Evolutionary conservation across 2,888 invertebrate species (phyloP).

Genomic region (Pollenia amentaria): DNA sequence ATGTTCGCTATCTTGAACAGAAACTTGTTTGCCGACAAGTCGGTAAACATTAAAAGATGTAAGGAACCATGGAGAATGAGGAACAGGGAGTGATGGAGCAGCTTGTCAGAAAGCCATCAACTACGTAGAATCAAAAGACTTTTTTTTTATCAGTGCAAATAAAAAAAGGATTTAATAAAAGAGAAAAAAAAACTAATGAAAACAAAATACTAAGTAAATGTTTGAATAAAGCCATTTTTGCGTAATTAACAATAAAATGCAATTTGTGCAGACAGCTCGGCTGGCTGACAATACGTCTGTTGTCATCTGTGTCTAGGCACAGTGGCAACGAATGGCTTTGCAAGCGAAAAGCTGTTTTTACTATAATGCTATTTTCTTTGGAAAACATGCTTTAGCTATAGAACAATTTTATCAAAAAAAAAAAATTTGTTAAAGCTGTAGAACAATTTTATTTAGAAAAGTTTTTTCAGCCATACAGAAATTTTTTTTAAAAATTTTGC

Average conservation of each 20-base stretch:
- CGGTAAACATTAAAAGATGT: conserved; percentile 1
- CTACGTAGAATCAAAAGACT: background rate
- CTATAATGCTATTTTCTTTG: too few species aligned
- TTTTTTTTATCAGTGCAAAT: conserved; percentile 15
- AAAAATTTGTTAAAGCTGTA: too few species aligned
- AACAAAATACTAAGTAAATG: conserved; percentile 18
- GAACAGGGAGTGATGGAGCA: background rate
- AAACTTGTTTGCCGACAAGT: background rate
- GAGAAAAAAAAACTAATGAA: background rate
- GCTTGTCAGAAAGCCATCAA: background rate
- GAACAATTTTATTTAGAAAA: background rate
- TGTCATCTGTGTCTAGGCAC: conserved; percentile 6
- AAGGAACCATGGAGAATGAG: background rate
- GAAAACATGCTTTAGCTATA: too few species aligned
- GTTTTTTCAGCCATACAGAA: background rate
- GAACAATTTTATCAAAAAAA: too few species aligned
- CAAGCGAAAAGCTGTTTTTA: too few species aligned
- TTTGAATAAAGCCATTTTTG: conserved; percentile 58
- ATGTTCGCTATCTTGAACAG: background rate
- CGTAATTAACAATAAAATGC: conserved; percentile 59
- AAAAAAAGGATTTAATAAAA: background rate
- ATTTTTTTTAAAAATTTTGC: background rate
- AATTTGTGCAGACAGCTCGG: conserved; percentile 60
- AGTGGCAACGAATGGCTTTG: background rate
- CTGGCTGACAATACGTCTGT: conserved; percentile 49